phyloP scores from a whole-genome alignment of 2,797 vertebrate species.

The Myiotriccus ornatus region DNA sequence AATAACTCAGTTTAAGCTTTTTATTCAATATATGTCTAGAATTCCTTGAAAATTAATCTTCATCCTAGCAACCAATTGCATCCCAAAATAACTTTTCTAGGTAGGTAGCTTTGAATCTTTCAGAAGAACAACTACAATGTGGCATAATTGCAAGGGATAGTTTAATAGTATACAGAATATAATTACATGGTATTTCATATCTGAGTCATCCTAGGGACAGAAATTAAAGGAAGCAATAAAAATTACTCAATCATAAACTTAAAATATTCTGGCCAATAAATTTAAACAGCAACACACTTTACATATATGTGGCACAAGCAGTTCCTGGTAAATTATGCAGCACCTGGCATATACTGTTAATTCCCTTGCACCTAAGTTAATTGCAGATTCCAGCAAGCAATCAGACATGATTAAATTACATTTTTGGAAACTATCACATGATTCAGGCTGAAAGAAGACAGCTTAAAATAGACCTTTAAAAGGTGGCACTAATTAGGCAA shows the following conservation, averaged over 20 bases:
- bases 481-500: conserved; percentile 12
- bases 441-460: conserved; percentile 9
- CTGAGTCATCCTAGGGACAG: conserved; percentile 1
- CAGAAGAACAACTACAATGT: background rate
- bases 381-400: conserved; percentile 44
- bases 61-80: background rate
- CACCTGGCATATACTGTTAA: conserved; percentile 17
- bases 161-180: background rate
- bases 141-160: conserved; percentile 16
- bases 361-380: conserved; percentile 19
- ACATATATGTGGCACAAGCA: background rate
- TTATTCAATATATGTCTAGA: background rate
- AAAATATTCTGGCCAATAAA: conserved; percentile 14
- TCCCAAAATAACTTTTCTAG: conserved; percentile 5
- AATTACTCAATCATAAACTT: background rate
- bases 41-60: background rate
- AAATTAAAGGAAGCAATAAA: conserved; percentile 25
- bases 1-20: background rate
- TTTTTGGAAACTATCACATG: conserved; percentile 43
- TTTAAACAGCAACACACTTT: background rate
- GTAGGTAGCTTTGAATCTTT: background rate
- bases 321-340: background rate
- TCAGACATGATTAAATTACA: conserved; percentile 36
- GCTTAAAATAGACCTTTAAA: conserved; percentile 40
- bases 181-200: conserved; percentile 6